These are phyloP conservation scores for Chelonia mydas DNA, from an alignment of 2,797 vertebrate species.

Conservation along the genomic window DNA sequence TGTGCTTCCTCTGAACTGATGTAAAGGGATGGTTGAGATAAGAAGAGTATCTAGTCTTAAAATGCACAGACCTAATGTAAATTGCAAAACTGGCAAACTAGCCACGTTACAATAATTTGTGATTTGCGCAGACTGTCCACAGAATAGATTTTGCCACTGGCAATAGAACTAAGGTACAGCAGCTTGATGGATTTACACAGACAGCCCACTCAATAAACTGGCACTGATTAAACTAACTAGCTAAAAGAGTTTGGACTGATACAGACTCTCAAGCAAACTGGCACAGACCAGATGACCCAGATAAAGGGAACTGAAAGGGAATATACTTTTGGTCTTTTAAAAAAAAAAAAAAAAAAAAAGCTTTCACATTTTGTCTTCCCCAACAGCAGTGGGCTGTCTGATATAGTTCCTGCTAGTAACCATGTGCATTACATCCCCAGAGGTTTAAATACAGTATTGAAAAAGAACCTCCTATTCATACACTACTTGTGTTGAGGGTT, in stretches of 20 bases:
- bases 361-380: background rate
- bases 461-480: background rate
- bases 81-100: slow-evolving; percentile 20
- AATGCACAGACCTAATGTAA: slow-evolving; percentile 34
- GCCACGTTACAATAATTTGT: background rate
- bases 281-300: slow-evolving; percentile 24
- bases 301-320: background rate
- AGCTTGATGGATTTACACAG: slow-evolving; percentile 15
- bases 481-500: background rate
- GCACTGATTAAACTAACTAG: slow-evolving; percentile 43
- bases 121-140: background rate
- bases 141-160: slow-evolving; percentile 4
- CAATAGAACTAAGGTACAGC: slow-evolving; percentile 32
- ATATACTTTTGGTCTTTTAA: background rate
- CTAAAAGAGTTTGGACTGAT: slow-evolving; percentile 9
- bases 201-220: slow-evolving; percentile 2
- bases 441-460: background rate
- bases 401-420: background rate
- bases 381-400: background rate
- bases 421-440: background rate
- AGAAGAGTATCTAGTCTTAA: slow-evolving; percentile 39
- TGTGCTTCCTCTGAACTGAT: background rate
- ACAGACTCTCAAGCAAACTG: background rate
- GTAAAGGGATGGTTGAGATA: background rate
- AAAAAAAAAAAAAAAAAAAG: background rate